Base-by-base conservation (phyloP, 2,888 invertebrate genomes). In the Thera obeliscata region DNA sequence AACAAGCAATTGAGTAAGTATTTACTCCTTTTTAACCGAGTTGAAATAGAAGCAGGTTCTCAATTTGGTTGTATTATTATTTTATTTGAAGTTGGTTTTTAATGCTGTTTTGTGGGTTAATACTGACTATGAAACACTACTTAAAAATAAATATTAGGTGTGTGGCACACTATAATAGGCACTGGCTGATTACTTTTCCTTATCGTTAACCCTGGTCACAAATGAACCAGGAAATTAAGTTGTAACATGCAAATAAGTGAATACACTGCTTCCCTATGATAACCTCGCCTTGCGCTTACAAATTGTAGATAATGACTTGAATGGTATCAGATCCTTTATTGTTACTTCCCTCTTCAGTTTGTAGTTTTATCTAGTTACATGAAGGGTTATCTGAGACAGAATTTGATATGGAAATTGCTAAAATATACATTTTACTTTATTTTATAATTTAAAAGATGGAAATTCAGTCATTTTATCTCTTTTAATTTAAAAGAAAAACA, bases 141-240 rank as follows among this genome's bases (percentile, higher is more conserved):
- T 38, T 38, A 5, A 38, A 6, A 9, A 9, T 2, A 46, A 2
- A 46, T 46, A 46, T 0, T 1, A 49, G 33, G 52, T 22, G 6
- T 36, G 36, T 41, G n/a, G 12, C 36, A 56, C 36, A 11, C n/a
- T 36, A 12, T 38, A 33, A 56, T 50, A 52, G 54, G 46, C 12
- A 58, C 9, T 52, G 60, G 50, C n/a, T 12, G 46, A 36, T 68
- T 3, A 52, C 33, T 60, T 74, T 65, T 74, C 68, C 70, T 70
- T 62, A 61, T 67, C 6, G 9, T 22, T 60, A 68, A 50, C 56
- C 64, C 61, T 65, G 61, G 62, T 50, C 50, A 8, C 52, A 63
- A 65, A 60, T 38, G 33, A 67, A 72, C 56, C 75, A 77, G 78
- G 74, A 73, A 74, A 57, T 71, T 22, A 67, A 50, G 46, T 54